Evolutionary conservation across 2,113 vertebrate genomes (phyloP).

Genomic region (Tachysurus vachellii): DNA sequence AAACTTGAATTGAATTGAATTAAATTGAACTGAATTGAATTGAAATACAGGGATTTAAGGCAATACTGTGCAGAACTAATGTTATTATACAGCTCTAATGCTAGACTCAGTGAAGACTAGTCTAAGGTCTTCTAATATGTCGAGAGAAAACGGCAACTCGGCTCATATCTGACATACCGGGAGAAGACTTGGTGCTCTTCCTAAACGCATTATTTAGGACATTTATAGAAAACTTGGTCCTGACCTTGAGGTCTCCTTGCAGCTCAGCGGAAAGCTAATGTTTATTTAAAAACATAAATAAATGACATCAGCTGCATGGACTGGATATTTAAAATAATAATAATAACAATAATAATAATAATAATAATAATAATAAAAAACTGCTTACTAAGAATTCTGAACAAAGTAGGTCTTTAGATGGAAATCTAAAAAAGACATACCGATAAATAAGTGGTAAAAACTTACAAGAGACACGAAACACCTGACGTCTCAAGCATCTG

Average conservation of each 20-base stretch:
- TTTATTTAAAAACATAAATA: no score
- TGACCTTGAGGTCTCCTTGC: slow-evolving; percentile 18
- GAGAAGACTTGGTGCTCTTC: neutral
- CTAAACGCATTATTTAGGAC: neutral
- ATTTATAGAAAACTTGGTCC: neutral
- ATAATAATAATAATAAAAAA: neutral
- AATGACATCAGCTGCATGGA: no score
- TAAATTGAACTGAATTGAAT: no score
- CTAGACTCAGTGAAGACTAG: neutral
- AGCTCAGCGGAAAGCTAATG: neutral
- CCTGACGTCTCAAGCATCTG: neutral
- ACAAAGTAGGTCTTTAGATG: neutral
- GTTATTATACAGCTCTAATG: neutral
- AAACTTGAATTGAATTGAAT: no score
- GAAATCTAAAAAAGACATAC: neutral
- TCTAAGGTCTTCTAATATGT: neutral
- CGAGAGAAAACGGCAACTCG: neutral
- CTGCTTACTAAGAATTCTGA: neutral
- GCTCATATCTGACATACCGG: neutral
- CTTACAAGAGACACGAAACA: neutral
- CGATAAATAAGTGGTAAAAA: neutral
- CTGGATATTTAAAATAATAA: no score
- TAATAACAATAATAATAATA: no score
- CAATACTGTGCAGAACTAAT: neutral
- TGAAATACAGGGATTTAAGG: neutral